Percentiles rank a stretch among this genome's conserved stretches.
Conservation (phyloP, 2,113 vertebrate genomes). For the Colistium nudipinnis region DNA sequence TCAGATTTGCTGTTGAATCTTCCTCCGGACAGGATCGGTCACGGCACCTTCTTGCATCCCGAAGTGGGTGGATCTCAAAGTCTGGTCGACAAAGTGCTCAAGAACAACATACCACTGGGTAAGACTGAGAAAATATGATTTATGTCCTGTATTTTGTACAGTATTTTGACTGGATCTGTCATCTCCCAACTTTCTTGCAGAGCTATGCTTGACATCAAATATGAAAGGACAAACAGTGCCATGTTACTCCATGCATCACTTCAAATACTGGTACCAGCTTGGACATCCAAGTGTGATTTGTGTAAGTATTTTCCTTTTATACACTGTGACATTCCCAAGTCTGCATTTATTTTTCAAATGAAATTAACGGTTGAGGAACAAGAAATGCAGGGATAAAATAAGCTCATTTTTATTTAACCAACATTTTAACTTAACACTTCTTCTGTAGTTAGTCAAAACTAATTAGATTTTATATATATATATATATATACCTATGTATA, state of each 20-base stretch:
- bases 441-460: too few relatives aligned
- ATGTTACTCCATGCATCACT: slow-evolving; percentile 90
- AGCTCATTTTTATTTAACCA: too few relatives aligned
- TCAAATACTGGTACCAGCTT: slow-evolving; percentile 91
- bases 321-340: neutral
- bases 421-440: too few relatives aligned
- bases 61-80: slow-evolving; percentile 81
- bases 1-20: slow-evolving; percentile 88
- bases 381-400: too few relatives aligned
- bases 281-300: slow-evolving; percentile 92
- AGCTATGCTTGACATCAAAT: slow-evolving; percentile 96
- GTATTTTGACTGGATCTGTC: neutral
- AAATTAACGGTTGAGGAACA: too few relatives aligned
- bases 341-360: too few relatives aligned
- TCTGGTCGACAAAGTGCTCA: slow-evolving; percentile 87
- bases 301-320: slow-evolving; percentile 81
- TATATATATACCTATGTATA: too few relatives aligned
- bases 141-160: neutral
- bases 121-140: slow-evolving; percentile 30
- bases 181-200: slow-evolving; percentile 68
- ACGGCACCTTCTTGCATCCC: slow-evolving; percentile 92
- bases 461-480: too few relatives aligned
- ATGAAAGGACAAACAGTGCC: slow-evolving; percentile 91
- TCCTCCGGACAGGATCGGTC: slow-evolving; percentile 90
- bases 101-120: slow-evolving; percentile 90